A percentile compares a stretch with the other conserved stretches of the same genome.
These are phyloP conservation scores for Eueides isabella DNA, from an alignment of 1,140 invertebrate genomes.

Conservation along the genomic window DNA sequence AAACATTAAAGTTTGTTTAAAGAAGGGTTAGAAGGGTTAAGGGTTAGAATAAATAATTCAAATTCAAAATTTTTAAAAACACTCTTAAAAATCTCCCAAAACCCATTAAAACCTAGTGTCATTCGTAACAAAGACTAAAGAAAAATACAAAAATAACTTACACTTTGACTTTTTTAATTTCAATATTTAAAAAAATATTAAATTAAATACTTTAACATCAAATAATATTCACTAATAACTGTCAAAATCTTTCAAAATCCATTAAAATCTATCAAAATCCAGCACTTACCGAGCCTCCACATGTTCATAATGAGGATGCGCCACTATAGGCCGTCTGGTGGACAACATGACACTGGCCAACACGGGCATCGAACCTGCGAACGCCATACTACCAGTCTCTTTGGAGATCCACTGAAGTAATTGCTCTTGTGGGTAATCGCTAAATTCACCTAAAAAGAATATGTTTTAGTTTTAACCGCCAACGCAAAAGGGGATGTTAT, in stretches of 20 bases:
- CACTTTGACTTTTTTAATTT: background rate
- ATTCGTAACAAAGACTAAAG: no score
- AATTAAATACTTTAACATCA: no score
- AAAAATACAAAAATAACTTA: no score
- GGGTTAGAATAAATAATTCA: no score
- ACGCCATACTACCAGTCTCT: conserved; percentile 84
- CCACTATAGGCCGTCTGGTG: conserved; percentile 89
- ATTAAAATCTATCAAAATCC: background rate
- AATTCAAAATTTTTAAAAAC: no score
- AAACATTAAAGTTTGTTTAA: no score
- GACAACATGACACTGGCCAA: conserved; percentile 91
- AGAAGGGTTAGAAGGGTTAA: no score
- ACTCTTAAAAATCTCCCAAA: no score
- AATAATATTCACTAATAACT: no score
- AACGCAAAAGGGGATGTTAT: no score
- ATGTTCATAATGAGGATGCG: conserved; percentile 94
- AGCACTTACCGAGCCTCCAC: conserved; percentile 82
- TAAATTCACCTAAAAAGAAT: conserved; percentile 48
- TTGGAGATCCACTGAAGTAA: conserved; percentile 87
- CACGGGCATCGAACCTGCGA: conserved; percentile 93
- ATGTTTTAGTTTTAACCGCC: background rate
- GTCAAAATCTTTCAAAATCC: background rate
- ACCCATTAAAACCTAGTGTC: no score
- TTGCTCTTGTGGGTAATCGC: conserved; percentile 29
- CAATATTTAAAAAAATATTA: no score